phyloP scores from a whole-genome alignment of 2,888 invertebrate species.

The Panopea generosa region DNA sequence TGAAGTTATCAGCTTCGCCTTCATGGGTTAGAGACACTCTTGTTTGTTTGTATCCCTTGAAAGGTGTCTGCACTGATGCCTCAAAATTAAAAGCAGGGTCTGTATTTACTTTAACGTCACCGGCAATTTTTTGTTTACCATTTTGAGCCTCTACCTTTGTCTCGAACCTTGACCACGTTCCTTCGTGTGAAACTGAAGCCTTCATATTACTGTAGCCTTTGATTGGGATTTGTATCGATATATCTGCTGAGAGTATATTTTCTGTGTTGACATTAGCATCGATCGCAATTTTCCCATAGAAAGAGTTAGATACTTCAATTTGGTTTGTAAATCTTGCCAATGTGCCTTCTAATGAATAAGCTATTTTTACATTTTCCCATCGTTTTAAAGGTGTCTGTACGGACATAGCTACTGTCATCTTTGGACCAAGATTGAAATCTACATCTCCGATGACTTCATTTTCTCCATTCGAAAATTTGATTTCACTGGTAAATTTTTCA shows the following conservation, averaged over 20 bases:
- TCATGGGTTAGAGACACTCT: constrained; percentile 36
- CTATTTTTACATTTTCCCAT: constrained; percentile 18
- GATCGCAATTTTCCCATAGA: constrained; percentile 17
- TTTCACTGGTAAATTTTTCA: constrained; percentile 9
- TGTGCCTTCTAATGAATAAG: constrained; percentile 32
- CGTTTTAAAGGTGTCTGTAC: constrained; percentile 34
- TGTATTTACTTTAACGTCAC: constrained; percentile 29
- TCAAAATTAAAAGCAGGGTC: constrained; percentile 23
- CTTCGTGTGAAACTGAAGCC: constrained; percentile 37
- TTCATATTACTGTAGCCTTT: constrained; percentile 37
- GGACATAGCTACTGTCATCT: constrained; percentile 15
- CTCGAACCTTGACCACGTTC: constrained; percentile 16
- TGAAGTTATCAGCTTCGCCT: constrained; percentile 38
- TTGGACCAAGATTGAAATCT: constrained; percentile 26
- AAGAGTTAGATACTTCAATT: constrained; percentile 28
- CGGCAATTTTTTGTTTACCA: constrained; percentile 6
- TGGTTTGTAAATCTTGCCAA: constrained; percentile 22
- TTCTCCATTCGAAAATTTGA: constrained; percentile 22
- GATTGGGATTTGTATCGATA: constrained; percentile 36
- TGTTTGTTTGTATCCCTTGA: constrained; percentile 9
- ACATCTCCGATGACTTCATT: constrained; percentile 16
- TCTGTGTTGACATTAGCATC: constrained; percentile 19
- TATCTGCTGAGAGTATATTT: neutral
- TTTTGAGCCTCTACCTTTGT: constrained; percentile 35
- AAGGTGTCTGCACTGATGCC: constrained; percentile 33